phyloP scores from a whole-genome alignment of 2,888 invertebrate genomes.

The Drosophila pegasa region DNA sequence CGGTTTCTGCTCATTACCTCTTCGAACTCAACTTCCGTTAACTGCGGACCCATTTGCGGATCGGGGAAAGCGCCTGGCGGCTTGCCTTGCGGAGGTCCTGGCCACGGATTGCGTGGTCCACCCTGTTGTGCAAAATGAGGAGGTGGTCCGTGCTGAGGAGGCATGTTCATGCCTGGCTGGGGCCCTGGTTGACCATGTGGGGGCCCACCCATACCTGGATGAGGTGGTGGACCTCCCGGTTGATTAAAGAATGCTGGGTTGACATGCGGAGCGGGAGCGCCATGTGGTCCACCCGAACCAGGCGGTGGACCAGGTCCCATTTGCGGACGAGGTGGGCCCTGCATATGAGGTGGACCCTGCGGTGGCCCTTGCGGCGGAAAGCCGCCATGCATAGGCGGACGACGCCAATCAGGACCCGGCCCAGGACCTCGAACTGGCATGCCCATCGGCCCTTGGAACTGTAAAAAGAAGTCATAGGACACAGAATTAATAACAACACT shows the following conservation, averaged over 20 bases:
- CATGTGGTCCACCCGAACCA: conserved; percentile 84
- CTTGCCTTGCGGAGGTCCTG: conserved; percentile 85
- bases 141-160: conserved; percentile 88
- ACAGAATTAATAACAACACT: conserved; percentile 8
- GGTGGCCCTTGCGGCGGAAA: conserved; percentile 87
- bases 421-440: conserved; percentile 86
- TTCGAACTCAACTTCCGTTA: conserved; percentile 98
- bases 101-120: conserved; percentile 89
- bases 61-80: conserved; percentile 83
- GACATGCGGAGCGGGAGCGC: conserved; percentile 96
- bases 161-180: conserved; percentile 83
- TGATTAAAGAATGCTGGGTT: conserved; percentile 98
- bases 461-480: conserved; percentile 39
- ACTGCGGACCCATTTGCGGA: conserved; percentile 86
- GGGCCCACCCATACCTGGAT: conserved; percentile 86
- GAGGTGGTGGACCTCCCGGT: conserved; percentile 84
- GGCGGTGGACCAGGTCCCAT: conserved; percentile 86
- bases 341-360: conserved; percentile 90
- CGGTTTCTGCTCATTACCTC: conserved; percentile 99
- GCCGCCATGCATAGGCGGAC: conserved; percentile 90
- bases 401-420: conserved; percentile 90
- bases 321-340: conserved; percentile 87
- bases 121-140: conserved; percentile 89
- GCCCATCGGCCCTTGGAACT: conserved; percentile 85
- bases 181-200: conserved; percentile 86